Base-by-base conservation (phyloP, 2,113 vertebrate genomes). In the Phaethornis superciliosus region DNA sequence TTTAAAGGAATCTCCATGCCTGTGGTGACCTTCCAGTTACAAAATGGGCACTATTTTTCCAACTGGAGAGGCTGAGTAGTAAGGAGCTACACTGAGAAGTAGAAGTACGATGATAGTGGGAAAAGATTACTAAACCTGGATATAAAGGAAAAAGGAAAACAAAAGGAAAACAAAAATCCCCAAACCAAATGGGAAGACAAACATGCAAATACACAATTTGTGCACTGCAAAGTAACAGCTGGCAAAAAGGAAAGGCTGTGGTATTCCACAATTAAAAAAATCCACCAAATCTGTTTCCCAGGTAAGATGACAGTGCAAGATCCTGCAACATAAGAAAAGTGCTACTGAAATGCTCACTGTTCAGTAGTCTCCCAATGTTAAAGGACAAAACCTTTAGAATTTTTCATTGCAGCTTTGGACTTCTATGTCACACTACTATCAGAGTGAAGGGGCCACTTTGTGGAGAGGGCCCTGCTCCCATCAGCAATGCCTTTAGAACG, bases 261-360 rank as follows among this genome's bases (percentile, higher is more conserved):
- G 12, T 35, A 62, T 30, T 77, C 51, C 28, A 8, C 0, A n/a
- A 24, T 3, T 24, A 81, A 56, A 80, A 52, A 54, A 32, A 20
- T 12, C 40, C 40, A 22, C 3, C 58, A 21, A 11, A 33, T 15
- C 17, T 28, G 5, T 46, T 70, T n/a, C 72, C 55, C 27, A 65
- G 60, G 21, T 30, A 62, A 69, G 64, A 84, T 11, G 10, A 26
- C 30, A 81, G 42, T 3, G 15, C 20, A 69, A 55, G 20, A 47
- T 44, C 46, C 60, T 51, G 21, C 51, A 65, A 65, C 30, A 35
- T 7, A 23, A 28, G 8, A 15, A 15, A 81, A 65, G 19, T 3
- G 21, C 26, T 56, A 42, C 40, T 2, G 2, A 78, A 93, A 74
- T 0, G 0, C 28, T 52, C 23, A n/a, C 14, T 10, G n/a, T 16